These are phyloP conservation scores for Pilophorus perplexus DNA, from an alignment of 2,888 invertebrate species.

Conservation along the genomic window DNA sequence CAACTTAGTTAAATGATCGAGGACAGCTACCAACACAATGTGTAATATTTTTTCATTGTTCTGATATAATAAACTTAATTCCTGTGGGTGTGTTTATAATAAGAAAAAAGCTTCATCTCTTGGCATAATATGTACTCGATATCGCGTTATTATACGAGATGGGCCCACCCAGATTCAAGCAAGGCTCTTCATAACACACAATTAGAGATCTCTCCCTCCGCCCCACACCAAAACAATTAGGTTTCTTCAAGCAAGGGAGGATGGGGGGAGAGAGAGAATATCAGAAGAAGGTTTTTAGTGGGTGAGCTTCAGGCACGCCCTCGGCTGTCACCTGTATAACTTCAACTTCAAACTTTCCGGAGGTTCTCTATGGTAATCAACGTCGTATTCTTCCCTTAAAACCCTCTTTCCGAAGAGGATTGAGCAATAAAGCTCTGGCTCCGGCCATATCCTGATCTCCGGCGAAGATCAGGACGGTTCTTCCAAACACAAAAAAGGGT, in stretches of 20 bases:
- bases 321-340: slow-evolving; percentile 26
- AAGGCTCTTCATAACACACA: slow-evolving; percentile 28
- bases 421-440: slow-evolving; percentile 13
- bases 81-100: no score
- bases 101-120: no score
- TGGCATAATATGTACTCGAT: no score
- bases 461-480: neutral
- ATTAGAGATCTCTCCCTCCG: slow-evolving; percentile 11
- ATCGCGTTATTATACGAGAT: neutral
- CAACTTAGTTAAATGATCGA: no score
- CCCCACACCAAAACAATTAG: slow-evolving; percentile 18
- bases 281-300: neutral
- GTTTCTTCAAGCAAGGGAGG: no score
- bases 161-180: slow-evolving; percentile 25
- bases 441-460: neutral
- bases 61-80: no score
- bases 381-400: slow-evolving; percentile 16
- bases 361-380: slow-evolving; percentile 28
- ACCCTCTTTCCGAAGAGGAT: neutral
- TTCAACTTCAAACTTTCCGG: slow-evolving; percentile 4
- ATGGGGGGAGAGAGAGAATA: neutral
- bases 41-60: no score
- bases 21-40: no score
- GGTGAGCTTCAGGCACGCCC: neutral
- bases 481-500: neutral